Percentiles rank a stretch among this genome's conserved stretches.
Conservation (phyloP, 2,797 vertebrate genomes). For the Notolabrus celidotus region DNA sequence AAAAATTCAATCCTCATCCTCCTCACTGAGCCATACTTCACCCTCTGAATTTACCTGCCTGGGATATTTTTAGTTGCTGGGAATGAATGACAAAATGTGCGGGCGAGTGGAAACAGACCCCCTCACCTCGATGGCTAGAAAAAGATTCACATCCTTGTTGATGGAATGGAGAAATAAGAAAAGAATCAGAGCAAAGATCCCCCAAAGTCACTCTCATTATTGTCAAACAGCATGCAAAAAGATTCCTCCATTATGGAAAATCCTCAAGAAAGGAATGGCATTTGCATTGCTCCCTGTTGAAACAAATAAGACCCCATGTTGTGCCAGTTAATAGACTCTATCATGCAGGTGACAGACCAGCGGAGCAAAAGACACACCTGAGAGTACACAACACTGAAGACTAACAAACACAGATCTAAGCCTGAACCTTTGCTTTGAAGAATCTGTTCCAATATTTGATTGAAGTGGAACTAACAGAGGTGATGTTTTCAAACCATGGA, state of each 20-base stretch:
- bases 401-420: not conserved
- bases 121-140: not conserved
- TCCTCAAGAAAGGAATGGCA: not conserved
- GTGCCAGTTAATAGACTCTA: not conserved
- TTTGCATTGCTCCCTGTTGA: not conserved
- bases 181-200: not conserved
- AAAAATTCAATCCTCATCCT: not conserved
- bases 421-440: not conserved
- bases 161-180: not conserved
- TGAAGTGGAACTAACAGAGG: not conserved
- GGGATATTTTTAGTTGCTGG: not conserved
- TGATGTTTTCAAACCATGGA: not conserved
- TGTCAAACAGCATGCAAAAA: not conserved
- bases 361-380: not conserved
- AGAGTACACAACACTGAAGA: not conserved
- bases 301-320: not conserved
- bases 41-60: not conserved
- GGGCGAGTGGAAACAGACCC: not conserved
- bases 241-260: not conserved
- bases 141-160: not conserved
- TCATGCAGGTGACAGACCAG: not conserved
- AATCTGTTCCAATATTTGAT: not conserved
- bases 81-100: too few relatives aligned
- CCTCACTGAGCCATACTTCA: not conserved
- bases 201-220: not conserved